Evolutionary conservation across 2,113 vertebrate species (phyloP).

Genomic region (Addax nasomaculatus): DNA sequence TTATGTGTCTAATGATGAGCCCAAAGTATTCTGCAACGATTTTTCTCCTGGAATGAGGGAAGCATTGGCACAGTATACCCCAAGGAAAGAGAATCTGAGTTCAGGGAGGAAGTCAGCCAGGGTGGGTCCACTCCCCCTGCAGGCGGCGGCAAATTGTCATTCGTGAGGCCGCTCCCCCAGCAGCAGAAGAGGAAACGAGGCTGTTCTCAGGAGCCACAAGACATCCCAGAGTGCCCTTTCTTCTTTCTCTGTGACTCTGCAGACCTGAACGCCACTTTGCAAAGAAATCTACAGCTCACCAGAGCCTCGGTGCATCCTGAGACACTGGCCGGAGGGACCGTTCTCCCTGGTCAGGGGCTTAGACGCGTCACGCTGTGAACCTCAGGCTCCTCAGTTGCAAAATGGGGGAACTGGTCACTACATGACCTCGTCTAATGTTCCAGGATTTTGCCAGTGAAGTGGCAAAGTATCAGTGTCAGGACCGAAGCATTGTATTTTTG

Average conservation of each 20-base stretch:
- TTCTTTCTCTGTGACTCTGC: neutral
- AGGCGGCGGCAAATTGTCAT: rapidly evolving
- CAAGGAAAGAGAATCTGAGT: neutral
- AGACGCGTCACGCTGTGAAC: neutral
- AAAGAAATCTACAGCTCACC: rapidly evolving
- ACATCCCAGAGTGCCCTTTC: neutral
- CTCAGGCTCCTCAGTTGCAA: neutral
- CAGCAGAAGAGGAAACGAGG: rapidly evolving
- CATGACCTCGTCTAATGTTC: neutral
- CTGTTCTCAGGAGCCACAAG: too few species aligned
- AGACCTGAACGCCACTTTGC: neutral
- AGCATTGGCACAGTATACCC: rapidly evolving
- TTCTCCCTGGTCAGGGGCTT: neutral
- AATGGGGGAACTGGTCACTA: neutral
- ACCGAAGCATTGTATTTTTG: neutral
- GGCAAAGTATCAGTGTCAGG: neutral
- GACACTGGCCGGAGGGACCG: rapidly evolving
- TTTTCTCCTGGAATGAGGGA: neutral
- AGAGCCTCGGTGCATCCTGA: rapidly evolving
- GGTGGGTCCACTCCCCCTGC: rapidly evolving
- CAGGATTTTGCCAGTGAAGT: neutral
- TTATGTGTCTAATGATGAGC: neutral
- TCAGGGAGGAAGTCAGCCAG: too few species aligned
- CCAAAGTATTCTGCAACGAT: too few species aligned
- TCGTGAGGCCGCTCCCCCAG: rapidly evolving